Percentiles rank a stretch among this genome's conserved stretches.
These are phyloP conservation scores for Sebastes cheni DNA, from an alignment of 2,797 vertebrate species.

Conservation along the genomic window DNA sequence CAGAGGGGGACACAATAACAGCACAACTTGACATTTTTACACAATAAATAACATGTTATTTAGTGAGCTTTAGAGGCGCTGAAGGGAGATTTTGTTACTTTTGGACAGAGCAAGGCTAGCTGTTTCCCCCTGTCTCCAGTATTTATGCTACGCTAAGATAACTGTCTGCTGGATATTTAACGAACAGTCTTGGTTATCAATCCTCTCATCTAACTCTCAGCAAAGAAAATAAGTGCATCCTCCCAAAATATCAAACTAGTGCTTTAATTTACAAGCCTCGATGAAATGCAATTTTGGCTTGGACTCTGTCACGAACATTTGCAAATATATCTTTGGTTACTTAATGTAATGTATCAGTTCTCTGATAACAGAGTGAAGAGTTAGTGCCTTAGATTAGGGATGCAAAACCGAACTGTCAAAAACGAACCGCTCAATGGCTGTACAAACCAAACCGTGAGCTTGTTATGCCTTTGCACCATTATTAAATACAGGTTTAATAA, in stretches of 20 bases:
- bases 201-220: neutral
- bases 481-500: too few species aligned
- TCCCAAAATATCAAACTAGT: neutral
- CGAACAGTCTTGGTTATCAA: neutral
- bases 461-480: rapidly evolving
- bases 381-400: neutral
- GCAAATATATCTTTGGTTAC: neutral
- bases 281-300: neutral
- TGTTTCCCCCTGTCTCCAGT: neutral
- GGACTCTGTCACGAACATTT: neutral
- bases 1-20: neutral
- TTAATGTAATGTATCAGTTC: neutral
- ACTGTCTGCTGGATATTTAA: neutral
- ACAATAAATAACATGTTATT: neutral
- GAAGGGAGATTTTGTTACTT: neutral
- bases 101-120: neutral
- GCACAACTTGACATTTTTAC: neutral
- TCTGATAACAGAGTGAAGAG: neutral
- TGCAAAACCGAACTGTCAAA: too few species aligned
- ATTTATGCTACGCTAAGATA: neutral
- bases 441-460: too few species aligned
- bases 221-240: neutral
- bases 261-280: neutral
- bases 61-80: neutral
- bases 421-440: too few species aligned